phyloP scores from a whole-genome alignment of 1,140 invertebrate species.

The Lucilia cuprina region DNA sequence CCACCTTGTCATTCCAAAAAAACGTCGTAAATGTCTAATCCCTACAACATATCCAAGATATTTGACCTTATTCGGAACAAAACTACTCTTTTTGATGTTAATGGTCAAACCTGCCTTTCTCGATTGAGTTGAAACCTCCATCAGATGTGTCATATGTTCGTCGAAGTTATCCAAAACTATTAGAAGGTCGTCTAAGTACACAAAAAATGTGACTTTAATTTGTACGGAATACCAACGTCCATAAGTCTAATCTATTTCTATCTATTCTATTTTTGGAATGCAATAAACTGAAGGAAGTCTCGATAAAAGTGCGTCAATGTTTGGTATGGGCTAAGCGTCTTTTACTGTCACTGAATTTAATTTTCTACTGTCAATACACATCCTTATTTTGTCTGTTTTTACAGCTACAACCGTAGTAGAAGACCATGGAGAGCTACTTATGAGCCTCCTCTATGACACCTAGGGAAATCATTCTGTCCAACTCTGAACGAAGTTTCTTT shows the following conservation, averaged over 20 bases:
- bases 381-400: not conserved
- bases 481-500: not conserved
- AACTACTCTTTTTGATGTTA: too few species aligned
- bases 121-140: not conserved
- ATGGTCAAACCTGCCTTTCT: too few species aligned
- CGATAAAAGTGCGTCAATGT: not conserved
- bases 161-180: not conserved
- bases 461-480: not conserved
- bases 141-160: not conserved
- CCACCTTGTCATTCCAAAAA: too few species aligned
- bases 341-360: not conserved
- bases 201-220: not conserved
- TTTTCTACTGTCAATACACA: not conserved
- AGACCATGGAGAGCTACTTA: not conserved
- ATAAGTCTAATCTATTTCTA: too few species aligned
- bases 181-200: not conserved
- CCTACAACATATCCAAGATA: too few species aligned
- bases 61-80: too few species aligned
- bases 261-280: not conserved
- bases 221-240: not conserved
- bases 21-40: too few species aligned
- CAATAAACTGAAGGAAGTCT: not conserved
- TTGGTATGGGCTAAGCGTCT: not conserved
- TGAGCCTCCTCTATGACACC: not conserved
- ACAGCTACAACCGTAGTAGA: not conserved